A percentile compares a stretch with the other conserved stretches of the same genome.
These are phyloP conservation scores for Caenorhabditis zanzibari DNA, from an alignment of 2,888 invertebrate genomes.

Conservation along the genomic window DNA sequence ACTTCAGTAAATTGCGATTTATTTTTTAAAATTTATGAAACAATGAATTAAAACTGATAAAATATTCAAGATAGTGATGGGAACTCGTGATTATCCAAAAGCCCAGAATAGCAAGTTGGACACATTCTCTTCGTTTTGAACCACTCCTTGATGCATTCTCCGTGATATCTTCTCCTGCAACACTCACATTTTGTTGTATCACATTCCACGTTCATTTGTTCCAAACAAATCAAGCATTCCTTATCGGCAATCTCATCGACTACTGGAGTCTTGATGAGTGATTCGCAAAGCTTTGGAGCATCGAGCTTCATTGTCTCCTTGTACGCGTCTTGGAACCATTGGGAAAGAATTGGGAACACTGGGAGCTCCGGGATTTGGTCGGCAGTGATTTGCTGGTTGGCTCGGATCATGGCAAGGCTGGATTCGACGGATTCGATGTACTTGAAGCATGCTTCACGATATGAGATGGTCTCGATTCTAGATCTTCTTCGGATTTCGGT, in stretches of 20 bases:
- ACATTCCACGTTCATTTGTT: neutral
- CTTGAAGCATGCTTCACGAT: neutral
- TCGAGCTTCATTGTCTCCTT: neutral
- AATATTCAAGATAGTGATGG: neutral
- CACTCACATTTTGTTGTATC: neutral
- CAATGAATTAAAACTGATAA: too few relatives aligned
- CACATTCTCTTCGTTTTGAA: conserved; percentile 6
- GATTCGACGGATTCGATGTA: neutral
- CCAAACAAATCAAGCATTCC: conserved; percentile 2
- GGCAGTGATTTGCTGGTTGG: neutral
- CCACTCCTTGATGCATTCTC: neutral
- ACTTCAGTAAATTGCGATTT: too few relatives aligned
- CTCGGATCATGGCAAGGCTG: neutral
- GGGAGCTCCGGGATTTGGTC: conserved; percentile 2
- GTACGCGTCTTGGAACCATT: neutral
- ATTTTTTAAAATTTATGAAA: too few relatives aligned
- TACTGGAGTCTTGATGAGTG: neutral
- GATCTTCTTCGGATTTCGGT: neutral
- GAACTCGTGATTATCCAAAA: neutral
- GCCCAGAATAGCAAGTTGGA: neutral
- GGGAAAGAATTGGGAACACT: neutral
- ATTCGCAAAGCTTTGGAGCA: conserved; percentile 8
- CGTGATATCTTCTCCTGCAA: conserved; percentile 19
- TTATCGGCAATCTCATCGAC: neutral
- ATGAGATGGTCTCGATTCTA: neutral